phyloP scores from a whole-genome alignment of 2,113 vertebrate species.

The Glaucidium brasilianum region DNA sequence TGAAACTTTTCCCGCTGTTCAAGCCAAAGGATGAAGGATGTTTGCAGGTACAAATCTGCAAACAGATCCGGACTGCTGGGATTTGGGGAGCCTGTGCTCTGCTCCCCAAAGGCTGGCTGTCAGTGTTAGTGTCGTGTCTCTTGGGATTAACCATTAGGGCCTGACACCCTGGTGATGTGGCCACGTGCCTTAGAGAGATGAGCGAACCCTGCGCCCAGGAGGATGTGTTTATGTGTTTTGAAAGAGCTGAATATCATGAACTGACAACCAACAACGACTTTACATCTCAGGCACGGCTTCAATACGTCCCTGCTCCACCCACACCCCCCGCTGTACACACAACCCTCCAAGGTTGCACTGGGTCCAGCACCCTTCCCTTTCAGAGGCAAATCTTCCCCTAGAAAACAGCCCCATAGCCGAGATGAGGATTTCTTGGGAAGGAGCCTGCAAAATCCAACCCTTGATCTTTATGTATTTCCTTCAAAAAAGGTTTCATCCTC shows the following conservation, averaged over 20 bases:
- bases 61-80: background rate
- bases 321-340: no score
- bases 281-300: background rate
- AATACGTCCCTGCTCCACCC: fast-evolving
- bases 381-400: background rate
- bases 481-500: background rate
- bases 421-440: background rate
- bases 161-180: background rate
- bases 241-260: background rate
- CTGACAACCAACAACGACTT: background rate
- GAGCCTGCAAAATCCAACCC: background rate
- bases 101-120: no score
- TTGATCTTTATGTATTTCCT: background rate
- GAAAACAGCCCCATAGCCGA: background rate
- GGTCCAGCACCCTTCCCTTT: background rate
- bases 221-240: background rate
- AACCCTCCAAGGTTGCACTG: background rate
- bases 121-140: fast-evolving
- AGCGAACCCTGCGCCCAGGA: background rate
- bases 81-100: background rate
- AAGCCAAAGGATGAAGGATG: background rate
- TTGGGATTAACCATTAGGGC: background rate
- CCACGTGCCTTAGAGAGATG: background rate
- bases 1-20: background rate
- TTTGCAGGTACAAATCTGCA: background rate